phyloP scores from a whole-genome alignment of 1,140 invertebrate genomes.

The Drosophila simulans region DNA sequence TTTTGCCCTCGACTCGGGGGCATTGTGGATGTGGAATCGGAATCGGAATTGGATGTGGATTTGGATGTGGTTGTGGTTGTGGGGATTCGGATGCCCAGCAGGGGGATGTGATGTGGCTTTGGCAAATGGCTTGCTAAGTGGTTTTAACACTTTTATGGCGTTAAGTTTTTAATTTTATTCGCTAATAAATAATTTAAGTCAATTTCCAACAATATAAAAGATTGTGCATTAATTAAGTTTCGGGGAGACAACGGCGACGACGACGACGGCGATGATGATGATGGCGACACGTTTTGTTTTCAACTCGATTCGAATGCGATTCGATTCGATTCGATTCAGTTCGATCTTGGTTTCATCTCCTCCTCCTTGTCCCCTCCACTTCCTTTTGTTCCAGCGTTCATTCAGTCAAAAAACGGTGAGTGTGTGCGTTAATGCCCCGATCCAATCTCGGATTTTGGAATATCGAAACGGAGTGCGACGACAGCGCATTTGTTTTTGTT shows the following conservation, averaged over 20 bases:
- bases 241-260: slow-evolving; percentile 22
- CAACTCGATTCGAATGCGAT: slow-evolving; percentile 34
- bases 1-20: slow-evolving; percentile 46
- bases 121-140: slow-evolving; percentile 83
- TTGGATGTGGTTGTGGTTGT: neutral
- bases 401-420: slow-evolving; percentile 51
- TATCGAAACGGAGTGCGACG: slow-evolving; percentile 49
- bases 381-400: slow-evolving; percentile 24
- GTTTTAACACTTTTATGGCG: slow-evolving; percentile 84
- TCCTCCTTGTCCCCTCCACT: neutral
- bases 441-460: slow-evolving; percentile 23
- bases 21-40: slow-evolving; percentile 40
- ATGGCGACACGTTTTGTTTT: slow-evolving; percentile 62
- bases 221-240: slow-evolving; percentile 78
- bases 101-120: slow-evolving; percentile 38
- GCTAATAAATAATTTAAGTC: slow-evolving; percentile 83
- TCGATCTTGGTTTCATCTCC: slow-evolving; percentile 37
- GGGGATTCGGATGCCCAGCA: neutral
- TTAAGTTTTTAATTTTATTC: slow-evolving; percentile 84
- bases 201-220: slow-evolving; percentile 72
- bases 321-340: slow-evolving; percentile 50
- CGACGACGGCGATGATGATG: slow-evolving; percentile 16
- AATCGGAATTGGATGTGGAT: slow-evolving; percentile 9
- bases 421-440: slow-evolving; percentile 45
- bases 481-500: slow-evolving; percentile 78